phyloP scores from a whole-genome alignment of 37 sponge, comb jelly and placozoan species.

The Crambe crambe region DNA sequence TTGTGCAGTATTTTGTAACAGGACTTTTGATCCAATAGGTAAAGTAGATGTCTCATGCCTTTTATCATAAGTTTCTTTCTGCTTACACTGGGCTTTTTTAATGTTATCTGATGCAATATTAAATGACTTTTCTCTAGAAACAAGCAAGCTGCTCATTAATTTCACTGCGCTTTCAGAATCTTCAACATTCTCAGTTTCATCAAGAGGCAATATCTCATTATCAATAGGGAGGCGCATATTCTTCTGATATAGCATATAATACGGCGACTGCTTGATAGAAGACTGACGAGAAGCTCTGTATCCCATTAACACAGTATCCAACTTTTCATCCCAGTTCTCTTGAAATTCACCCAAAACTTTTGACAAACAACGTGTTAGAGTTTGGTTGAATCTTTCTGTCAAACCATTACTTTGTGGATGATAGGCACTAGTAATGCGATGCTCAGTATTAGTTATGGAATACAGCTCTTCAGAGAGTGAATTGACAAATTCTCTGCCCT shows the following conservation, averaged over 20 bases:
- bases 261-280: slow-evolving; percentile 32
- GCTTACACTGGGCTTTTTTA: slow-evolving; percentile 8
- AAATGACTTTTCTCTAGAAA: slow-evolving; percentile 9
- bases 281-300: too few species aligned
- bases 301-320: too few species aligned
- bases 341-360: too few species aligned
- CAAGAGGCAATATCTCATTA: slow-evolving; percentile 1
- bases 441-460: slow-evolving; percentile 17
- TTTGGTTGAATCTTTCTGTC: slow-evolving; percentile 39
- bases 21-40: slow-evolving; percentile 16
- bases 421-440: slow-evolving; percentile 40
- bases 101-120: slow-evolving; percentile 26
- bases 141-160: slow-evolving; percentile 2
- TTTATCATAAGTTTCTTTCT: slow-evolving; percentile 44
- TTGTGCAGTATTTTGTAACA: slow-evolving; percentile 37
- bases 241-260: slow-evolving; percentile 25
- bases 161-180: too few species aligned
- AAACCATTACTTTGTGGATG: slow-evolving; percentile 43
- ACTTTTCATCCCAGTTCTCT: slow-evolving; percentile 37
- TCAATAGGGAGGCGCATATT: too few species aligned
- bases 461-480: slow-evolving; percentile 1
- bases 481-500: slow-evolving; percentile 36
- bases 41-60: slow-evolving; percentile 10
- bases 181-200: background rate
- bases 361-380: slow-evolving; percentile 13